Percentiles rank a stretch among this genome's conserved stretches.
These are phyloP conservation scores for Decapterus maruadsi DNA, from an alignment of 2,797 vertebrate genomes.

Conservation along the genomic window DNA sequence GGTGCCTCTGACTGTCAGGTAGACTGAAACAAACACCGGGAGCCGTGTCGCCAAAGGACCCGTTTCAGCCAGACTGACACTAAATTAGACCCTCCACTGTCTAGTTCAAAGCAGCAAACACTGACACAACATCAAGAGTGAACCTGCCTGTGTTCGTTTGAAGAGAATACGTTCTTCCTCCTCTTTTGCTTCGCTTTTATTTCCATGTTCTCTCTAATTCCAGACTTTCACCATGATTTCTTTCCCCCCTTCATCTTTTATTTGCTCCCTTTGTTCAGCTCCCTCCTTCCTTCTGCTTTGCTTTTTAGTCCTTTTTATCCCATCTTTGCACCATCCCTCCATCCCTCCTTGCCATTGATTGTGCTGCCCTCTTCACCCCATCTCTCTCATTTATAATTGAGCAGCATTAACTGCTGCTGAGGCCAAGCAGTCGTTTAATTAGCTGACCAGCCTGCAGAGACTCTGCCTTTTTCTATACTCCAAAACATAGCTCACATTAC, in stretches of 20 bases:
- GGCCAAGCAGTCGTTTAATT: conserved; percentile 75
- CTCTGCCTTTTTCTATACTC: conserved; percentile 40
- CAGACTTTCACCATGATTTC: conserved; percentile 24
- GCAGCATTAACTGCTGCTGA: conserved; percentile 76
- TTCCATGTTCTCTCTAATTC: conserved; percentile 10
- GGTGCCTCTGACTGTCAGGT: conserved; percentile 56
- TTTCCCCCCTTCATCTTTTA: conserved; percentile 13
- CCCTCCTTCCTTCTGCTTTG: conserved; percentile 2
- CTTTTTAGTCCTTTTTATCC: conserved; percentile 37
- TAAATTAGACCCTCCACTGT: conserved; percentile 58
- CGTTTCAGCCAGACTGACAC: conserved; percentile 51
- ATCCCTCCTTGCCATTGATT: conserved; percentile 63
- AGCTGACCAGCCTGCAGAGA: conserved; percentile 69
- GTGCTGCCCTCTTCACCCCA: conserved; percentile 68
- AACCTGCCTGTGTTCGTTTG: conserved; percentile 25
- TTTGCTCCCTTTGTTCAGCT: conserved; percentile 14
- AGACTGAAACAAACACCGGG: conserved; percentile 65
- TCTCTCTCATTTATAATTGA: conserved; percentile 81
- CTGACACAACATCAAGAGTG: conserved; percentile 36
- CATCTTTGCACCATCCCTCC: conserved; percentile 16
- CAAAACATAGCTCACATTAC: conserved; percentile 46
- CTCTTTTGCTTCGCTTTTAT: not conserved
- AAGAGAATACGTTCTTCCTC: conserved; percentile 1
- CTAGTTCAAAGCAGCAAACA: conserved; percentile 56
- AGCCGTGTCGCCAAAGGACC: conserved; percentile 48